Evolutionary conservation across 2,113 vertebrate species (phyloP), one percentile per base, ranked within the genome.

Genomic region (Syngnathus typhle): DNA sequence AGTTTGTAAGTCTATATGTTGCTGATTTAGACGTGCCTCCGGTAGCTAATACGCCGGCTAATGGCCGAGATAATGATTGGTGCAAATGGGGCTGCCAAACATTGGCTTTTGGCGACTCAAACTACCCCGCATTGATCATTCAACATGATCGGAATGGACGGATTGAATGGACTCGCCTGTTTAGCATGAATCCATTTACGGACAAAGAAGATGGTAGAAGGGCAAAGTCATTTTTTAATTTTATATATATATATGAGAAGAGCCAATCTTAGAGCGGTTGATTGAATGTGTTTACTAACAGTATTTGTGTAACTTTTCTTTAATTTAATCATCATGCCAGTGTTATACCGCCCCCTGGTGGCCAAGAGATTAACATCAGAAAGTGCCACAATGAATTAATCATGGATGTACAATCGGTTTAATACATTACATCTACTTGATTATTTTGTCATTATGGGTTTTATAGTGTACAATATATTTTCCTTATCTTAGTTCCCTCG

Each of bases 41-140:
- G 67, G 81, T 83, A 67, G 80, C 80, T 85, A 86, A 85, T 84
- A 80, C 73, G 83, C 75, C 44, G 65, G 79, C 82, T 88, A 88
- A 86, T 87, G 84, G 83, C 77, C 61, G 66, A 77, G 84, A 63
- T 86, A 87, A 85, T 89, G 85, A 89, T 86, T 77, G 78, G 58
- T 77, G 83, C 70, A 85, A 86, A 85, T 84, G 81, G 80, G 83
- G 73, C 69, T 75, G 71, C 70, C 52, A 69, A 83, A 71, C 37
- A 15, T 44, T 43, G 52, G 71, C 68, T 60, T 69, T 51, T 68
- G 15, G 68, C 60, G 69, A 65, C 64, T 47, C 65, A 56, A 65
- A 38, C 38, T 9, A 10, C 47, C 19, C 37, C 2, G 59, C 61
- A 12, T 3, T 38, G 75, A 55, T 64, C 80, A 37, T 62, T 78